phyloP scores from a whole-genome alignment of 2,113 vertebrate genomes.

The Monarcha castaneiventris region DNA sequence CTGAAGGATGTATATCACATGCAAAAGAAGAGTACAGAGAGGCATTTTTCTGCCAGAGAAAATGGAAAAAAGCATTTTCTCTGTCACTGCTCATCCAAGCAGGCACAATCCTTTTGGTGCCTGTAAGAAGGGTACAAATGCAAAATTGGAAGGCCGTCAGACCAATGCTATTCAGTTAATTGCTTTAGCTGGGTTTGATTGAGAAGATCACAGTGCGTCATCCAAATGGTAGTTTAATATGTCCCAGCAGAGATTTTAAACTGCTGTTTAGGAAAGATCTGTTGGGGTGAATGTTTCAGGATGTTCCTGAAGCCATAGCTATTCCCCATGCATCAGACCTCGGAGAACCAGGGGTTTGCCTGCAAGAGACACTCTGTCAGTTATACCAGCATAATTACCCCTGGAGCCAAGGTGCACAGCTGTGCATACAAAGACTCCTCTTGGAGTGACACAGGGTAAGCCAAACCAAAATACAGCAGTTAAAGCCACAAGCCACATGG shows the following conservation, averaged over 20 bases:
- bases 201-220: background rate
- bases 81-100: background rate
- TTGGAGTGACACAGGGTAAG: background rate
- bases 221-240: background rate
- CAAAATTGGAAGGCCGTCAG: background rate
- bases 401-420: slow-evolving; percentile 15
- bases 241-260: background rate
- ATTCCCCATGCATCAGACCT: background rate
- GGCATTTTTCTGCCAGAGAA: background rate
- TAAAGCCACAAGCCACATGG: background rate
- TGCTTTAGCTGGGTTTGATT: background rate
- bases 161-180: background rate
- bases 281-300: background rate
- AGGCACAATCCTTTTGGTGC: background rate
- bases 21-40: background rate
- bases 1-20: background rate
- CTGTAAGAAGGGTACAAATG: background rate
- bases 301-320: background rate
- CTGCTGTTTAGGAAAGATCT: background rate
- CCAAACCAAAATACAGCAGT: background rate
- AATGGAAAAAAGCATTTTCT: background rate
- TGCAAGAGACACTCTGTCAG: background rate
- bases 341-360: background rate
- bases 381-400: background rate
- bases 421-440: background rate